Evolutionary conservation across 2,113 vertebrate genomes (phyloP).

Genomic region (Cyprinodon brontotheroides): DNA sequence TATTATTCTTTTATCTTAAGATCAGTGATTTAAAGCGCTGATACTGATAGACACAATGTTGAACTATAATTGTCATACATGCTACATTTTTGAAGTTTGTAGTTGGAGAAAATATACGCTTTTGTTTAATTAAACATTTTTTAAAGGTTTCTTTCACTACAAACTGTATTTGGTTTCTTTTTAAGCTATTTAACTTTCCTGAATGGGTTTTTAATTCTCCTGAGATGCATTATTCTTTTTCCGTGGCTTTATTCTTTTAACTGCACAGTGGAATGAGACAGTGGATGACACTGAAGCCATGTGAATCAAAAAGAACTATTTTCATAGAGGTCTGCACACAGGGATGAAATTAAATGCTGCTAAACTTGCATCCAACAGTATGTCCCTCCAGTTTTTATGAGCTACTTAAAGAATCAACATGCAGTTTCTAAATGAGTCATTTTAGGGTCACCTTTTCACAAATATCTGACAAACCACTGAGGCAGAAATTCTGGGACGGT

Average conservation of each 20-base stretch:
- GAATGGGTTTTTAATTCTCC: constrained; percentile 15
- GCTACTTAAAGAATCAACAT: background rate
- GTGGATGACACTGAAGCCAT: background rate
- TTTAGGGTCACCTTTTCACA: background rate
- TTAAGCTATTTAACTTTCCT: constrained; percentile 19
- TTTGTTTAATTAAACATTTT: constrained; percentile 13
- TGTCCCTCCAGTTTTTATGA: background rate
- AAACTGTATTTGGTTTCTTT: constrained; percentile 22
- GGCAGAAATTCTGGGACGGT: background rate
- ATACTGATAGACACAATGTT: background rate
- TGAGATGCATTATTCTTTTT: background rate
- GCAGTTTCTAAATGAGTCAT: background rate
- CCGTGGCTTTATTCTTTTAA: background rate
- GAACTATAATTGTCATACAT: background rate
- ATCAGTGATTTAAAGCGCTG: too few relatives aligned
- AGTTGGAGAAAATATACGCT: background rate
- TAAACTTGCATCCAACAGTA: background rate
- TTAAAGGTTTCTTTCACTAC: constrained; percentile 32
- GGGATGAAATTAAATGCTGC: background rate
- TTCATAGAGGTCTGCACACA: background rate
- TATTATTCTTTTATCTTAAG: constrained; percentile 23
- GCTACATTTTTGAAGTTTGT: background rate
- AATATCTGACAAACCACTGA: background rate
- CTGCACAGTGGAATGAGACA: background rate
- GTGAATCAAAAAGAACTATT: background rate